Percentiles rank a stretch among this genome's conserved stretches.
Conservation (phyloP, 1,140 invertebrate species). For the Eumeta japonica region DNA sequence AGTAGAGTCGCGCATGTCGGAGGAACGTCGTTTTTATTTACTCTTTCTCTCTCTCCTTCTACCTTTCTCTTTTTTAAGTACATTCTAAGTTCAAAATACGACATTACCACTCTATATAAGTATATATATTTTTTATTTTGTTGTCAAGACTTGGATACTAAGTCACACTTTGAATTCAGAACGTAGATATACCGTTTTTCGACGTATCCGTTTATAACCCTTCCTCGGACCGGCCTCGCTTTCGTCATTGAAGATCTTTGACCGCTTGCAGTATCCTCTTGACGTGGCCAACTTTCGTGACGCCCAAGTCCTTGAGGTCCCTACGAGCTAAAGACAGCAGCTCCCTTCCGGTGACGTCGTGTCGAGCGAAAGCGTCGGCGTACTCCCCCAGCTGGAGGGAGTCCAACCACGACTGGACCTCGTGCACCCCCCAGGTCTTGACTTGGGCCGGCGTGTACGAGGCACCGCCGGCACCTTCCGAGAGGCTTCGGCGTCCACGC, state of each 20-base stretch:
- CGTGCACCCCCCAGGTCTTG: conserved; percentile 67
- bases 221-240: conserved; percentile 46
- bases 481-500: conserved; percentile 52
- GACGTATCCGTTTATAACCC: no score
- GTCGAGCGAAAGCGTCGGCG: conserved; percentile 76
- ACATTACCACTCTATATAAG: no score
- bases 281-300: conserved; percentile 91
- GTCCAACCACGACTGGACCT: conserved; percentile 75
- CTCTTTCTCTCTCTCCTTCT: no score
- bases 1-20: no score
- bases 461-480: conserved; percentile 33
- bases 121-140: no score
- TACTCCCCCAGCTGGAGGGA: conserved; percentile 87
- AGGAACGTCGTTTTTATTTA: no score
- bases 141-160: no score
- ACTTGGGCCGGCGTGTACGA: conserved; percentile 25
- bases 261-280: conserved; percentile 92
- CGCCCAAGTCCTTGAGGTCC: conserved; percentile 86
- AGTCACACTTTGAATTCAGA: no score
- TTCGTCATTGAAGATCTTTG: conserved; percentile 70
- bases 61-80: no score
- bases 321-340: conserved; percentile 80
- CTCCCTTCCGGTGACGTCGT: conserved; percentile 90
- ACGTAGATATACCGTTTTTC: no score
- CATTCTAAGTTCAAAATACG: no score